Percentiles rank a stretch among this genome's conserved stretches.
Evolutionary conservation across 2,888 invertebrate genomes (phyloP).

Genomic region (Sphaerophoria rueppellii): DNA sequence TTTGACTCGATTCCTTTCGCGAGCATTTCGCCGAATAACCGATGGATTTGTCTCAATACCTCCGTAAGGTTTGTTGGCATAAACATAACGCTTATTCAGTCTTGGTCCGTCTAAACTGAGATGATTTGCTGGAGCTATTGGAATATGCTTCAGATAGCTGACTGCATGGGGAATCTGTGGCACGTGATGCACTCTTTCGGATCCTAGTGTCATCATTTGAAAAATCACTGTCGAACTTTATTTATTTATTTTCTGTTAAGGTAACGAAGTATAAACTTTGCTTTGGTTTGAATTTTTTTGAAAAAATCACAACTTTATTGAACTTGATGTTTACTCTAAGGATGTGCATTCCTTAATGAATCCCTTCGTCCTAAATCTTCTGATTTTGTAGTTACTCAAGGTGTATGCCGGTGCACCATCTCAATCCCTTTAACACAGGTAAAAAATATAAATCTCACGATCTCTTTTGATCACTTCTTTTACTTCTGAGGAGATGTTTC

Average conservation of each 20-base stretch:
- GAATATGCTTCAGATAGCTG: constrained; percentile 51
- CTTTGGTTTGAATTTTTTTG: constrained; percentile 12
- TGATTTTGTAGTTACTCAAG: constrained; percentile 67
- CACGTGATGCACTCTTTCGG: constrained; percentile 55
- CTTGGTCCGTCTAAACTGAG: constrained; percentile 59
- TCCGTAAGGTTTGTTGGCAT: constrained; percentile 86
- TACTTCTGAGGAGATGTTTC: constrained; percentile 35
- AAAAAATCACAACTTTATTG: constrained; percentile 32
- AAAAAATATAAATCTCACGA: constrained; percentile 55
- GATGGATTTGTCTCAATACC: constrained; percentile 88
- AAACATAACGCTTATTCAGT: constrained; percentile 77
- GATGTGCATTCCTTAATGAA: constrained; percentile 80
- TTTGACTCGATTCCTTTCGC: constrained; percentile 96
- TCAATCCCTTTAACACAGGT: constrained; percentile 60
- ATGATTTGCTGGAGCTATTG: constrained; percentile 56
- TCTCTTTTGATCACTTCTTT: constrained; percentile 65
- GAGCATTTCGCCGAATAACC: constrained; percentile 94
- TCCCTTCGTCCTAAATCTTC: constrained; percentile 78
- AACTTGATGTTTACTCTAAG: constrained; percentile 76
- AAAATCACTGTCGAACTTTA: constrained; percentile 40
- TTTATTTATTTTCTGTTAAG: not conserved
- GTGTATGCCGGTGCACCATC: constrained; percentile 49
- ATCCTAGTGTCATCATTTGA: constrained; percentile 69
- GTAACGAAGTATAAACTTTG: constrained; percentile 20
- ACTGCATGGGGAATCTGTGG: constrained; percentile 46